Evolutionary conservation across 2,797 vertebrate genomes (phyloP), one percentile per base, ranked within the genome.

Genomic region (Syndactyla subalaris): DNA sequence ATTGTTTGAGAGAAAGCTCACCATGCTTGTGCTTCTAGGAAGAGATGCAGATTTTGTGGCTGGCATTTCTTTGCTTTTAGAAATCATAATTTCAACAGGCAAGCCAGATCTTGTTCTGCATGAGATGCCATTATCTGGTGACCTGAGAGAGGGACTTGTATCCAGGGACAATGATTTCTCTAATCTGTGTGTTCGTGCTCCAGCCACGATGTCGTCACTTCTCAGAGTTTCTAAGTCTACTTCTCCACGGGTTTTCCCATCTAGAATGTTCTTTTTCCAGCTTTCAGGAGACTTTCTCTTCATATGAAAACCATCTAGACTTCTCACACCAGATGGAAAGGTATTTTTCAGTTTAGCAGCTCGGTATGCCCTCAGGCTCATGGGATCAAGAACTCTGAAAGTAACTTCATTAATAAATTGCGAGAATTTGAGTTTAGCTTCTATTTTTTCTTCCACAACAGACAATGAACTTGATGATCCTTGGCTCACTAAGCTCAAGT

Each of bases 341-440:
- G 70, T 92, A 30, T 94, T 95, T 88, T 96, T 96, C 79, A 87
- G 95, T 93, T 95, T 96, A 73, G 97, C 85, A 3, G 87, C 95
- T 41, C 97, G 71, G 55, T 98, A 98, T 67, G 98, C 98, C 74
- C 97, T 98, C 63, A 98, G 87, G 62, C 97, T 97, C 39, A 85
- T 74, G 2, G 98, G 98, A 96, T 98, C 98, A 61, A 99, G 93
- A 51, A 99, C 98, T 74, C 98, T 98, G 92, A 97, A 96, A 1
- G 98, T 98, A 79, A 99, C 98, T 94, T 99, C 99, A 84, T 99
- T 99, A 72, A 99, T 97, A 97, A 99, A 99, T 93, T 98, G 98
- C 21, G 99, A 99, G 96, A 99, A 99, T 95, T 98, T 99, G 45
- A 97, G 97, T 89, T 98, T 99, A 95, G 98, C 97, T 68, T 98